Evolutionary conservation across 1,140 invertebrate species (phyloP).

Genomic region (Dendroctonus valens): DNA sequence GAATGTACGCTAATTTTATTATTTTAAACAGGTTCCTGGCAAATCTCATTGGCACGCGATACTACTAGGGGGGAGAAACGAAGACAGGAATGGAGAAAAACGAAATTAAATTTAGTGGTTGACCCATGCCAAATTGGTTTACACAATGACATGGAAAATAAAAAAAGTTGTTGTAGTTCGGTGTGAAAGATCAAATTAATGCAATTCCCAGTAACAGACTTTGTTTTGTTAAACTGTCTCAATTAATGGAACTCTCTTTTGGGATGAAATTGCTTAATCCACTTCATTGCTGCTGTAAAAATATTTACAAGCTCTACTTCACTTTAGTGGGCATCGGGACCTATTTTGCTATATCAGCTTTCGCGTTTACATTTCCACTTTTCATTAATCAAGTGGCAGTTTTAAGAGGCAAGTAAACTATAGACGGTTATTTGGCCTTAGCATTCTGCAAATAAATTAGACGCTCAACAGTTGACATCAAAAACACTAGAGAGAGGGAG

Average conservation of each 20-base stretch:
- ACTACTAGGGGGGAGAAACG: constrained; percentile 2
- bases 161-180: constrained; percentile 12
- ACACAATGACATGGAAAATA: constrained; percentile 9
- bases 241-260: neutral
- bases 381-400: too few relatives aligned
- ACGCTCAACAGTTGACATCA: too few relatives aligned
- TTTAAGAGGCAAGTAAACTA: too few relatives aligned
- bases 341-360: too few relatives aligned
- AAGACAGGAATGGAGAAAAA: constrained; percentile 16
- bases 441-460: too few relatives aligned
- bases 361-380: too few relatives aligned
- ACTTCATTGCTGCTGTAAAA: too few relatives aligned
- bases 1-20: constrained; percentile 48
- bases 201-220: constrained; percentile 6
- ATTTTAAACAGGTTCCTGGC: constrained; percentile 46
- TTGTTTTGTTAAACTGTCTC: constrained; percentile 11
- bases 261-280: too few relatives aligned
- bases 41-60: constrained; percentile 33
- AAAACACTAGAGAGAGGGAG: too few relatives aligned
- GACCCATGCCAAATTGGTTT: constrained; percentile 30
- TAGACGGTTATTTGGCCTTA: too few relatives aligned
- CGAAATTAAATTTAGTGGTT: constrained; percentile 27
- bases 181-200: constrained; percentile 10
- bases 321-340: too few relatives aligned
- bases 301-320: too few relatives aligned